Percentiles rank a stretch among this genome's conserved stretches.
phyloP scores from a whole-genome alignment of 2,113 vertebrate species.

The Oenanthe oenanthe region DNA sequence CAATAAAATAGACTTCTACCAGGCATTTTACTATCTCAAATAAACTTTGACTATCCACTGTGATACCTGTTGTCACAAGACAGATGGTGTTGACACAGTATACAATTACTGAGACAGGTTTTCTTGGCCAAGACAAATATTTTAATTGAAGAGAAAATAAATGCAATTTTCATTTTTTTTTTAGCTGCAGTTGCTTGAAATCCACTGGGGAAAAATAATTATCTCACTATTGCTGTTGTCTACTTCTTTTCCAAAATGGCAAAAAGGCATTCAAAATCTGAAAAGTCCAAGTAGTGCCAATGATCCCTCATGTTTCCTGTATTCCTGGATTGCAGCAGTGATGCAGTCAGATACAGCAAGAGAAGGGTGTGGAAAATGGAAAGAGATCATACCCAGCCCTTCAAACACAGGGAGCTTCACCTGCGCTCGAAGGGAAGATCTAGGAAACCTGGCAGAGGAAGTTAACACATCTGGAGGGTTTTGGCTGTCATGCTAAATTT shows the following conservation, averaged over 20 bases:
- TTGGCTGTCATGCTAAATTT: not conserved
- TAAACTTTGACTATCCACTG: not conserved
- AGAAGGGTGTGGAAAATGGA: conserved; percentile 13
- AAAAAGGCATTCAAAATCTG: not conserved
- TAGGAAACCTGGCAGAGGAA: conserved; percentile 1
- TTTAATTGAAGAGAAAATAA: conserved; percentile 27
- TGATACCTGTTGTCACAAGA: not conserved
- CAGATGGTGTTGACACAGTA: conserved; percentile 9
- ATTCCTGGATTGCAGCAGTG: not conserved
- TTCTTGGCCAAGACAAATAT: conserved; percentile 27
- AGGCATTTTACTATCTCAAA: not conserved
- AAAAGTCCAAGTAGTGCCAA: not conserved
- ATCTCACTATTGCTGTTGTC: not conserved
- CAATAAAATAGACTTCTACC: not conserved
- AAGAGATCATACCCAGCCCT: not conserved
- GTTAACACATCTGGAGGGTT: not conserved
- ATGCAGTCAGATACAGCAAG: not conserved
- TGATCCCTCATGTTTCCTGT: not conserved
- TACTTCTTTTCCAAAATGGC: not conserved
- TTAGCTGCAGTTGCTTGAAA: not conserved
- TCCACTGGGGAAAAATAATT: not conserved
- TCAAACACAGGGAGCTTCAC: not conserved
- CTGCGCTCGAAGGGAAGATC: accelerated
- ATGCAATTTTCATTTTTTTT: not conserved
- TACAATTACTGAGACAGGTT: conserved; percentile 1